Percentiles rank a stretch among this genome's conserved stretches.
phyloP scores from a whole-genome alignment of 2,113 vertebrate species.

The Heterotis niloticus region DNA sequence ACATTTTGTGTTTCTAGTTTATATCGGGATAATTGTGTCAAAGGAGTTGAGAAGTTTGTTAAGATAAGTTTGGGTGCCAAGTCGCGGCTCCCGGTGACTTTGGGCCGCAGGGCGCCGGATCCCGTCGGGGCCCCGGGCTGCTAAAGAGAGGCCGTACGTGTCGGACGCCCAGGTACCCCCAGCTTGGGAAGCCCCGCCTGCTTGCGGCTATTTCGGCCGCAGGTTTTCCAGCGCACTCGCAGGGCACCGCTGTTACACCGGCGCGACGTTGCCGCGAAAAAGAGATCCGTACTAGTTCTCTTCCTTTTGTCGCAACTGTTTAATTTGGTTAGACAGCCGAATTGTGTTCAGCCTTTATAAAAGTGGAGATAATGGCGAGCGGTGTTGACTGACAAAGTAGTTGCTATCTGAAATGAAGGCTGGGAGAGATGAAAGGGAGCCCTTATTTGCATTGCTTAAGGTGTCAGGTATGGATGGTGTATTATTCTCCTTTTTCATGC shows the following conservation, averaged over 20 bases:
- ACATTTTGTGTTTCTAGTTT: conserved; percentile 65
- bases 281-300: neutral
- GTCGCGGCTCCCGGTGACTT: conserved; percentile 26
- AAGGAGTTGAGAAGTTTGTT: conserved; percentile 53
- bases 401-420: neutral
- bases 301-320: neutral
- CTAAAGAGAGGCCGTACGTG: neutral
- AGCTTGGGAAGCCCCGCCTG: neutral
- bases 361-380: neutral
- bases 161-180: neutral
- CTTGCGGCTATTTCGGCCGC: neutral
- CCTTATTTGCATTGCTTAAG: neutral
- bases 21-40: conserved; percentile 72
- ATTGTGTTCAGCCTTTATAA: conserved; percentile 8
- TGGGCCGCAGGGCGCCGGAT: no score
- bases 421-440: neutral
- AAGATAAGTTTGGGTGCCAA: conserved; percentile 61
- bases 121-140: no score
- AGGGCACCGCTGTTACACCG: no score
- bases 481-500: conserved; percentile 2
- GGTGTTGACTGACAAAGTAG: neutral
- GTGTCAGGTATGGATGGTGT: neutral
- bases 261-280: no score
- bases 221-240: neutral
- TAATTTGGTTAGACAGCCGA: conserved; percentile 5